phyloP scores from a whole-genome alignment of 1,140 invertebrate species.

The Agrilus planipennis region DNA sequence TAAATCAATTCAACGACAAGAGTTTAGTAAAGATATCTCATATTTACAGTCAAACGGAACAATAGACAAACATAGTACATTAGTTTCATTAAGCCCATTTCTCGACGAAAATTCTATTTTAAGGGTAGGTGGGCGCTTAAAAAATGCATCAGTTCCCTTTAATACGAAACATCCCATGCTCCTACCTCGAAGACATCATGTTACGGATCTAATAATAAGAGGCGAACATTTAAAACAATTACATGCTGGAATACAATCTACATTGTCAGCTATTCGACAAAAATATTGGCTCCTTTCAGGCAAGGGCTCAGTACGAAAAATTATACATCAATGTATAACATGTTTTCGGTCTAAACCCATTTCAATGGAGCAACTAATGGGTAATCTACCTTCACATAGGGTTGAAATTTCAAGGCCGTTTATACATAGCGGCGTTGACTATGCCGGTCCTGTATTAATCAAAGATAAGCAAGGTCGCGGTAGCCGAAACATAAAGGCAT shows the following conservation, averaged over 20 bases:
- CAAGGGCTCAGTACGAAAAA: slow-evolving; percentile 14
- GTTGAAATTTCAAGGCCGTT: slow-evolving; percentile 27
- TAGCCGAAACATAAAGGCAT: slow-evolving; percentile 20
- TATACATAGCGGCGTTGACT: slow-evolving; percentile 23
- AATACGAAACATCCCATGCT: slow-evolving; percentile 8
- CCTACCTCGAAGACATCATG: slow-evolving; percentile 10
- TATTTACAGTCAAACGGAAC: background rate
- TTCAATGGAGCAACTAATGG: slow-evolving; percentile 21
- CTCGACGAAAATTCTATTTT: slow-evolving; percentile 4
- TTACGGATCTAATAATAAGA: slow-evolving; percentile 13
- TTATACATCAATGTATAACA: slow-evolving; percentile 13
- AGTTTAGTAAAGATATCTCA: background rate
- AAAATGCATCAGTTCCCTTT: background rate
- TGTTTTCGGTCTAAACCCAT: slow-evolving; percentile 13
- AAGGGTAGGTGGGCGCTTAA: slow-evolving; percentile 1
- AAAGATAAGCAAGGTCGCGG: slow-evolving; percentile 13
- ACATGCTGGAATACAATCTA: slow-evolving; percentile 18
- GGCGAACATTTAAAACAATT: slow-evolving; percentile 15
- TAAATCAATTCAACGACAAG: background rate
- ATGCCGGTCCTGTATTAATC: slow-evolving; percentile 23
- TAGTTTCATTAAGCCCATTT: slow-evolving; percentile 4
- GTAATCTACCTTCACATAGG: slow-evolving; percentile 25
- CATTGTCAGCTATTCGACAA: slow-evolving; percentile 11
- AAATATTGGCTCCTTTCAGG: slow-evolving; percentile 20
- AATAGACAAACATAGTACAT: background rate